These are phyloP conservation scores for Trissolcus japonicus DNA, from an alignment of 2,888 invertebrate genomes.

Conservation along the genomic window DNA sequence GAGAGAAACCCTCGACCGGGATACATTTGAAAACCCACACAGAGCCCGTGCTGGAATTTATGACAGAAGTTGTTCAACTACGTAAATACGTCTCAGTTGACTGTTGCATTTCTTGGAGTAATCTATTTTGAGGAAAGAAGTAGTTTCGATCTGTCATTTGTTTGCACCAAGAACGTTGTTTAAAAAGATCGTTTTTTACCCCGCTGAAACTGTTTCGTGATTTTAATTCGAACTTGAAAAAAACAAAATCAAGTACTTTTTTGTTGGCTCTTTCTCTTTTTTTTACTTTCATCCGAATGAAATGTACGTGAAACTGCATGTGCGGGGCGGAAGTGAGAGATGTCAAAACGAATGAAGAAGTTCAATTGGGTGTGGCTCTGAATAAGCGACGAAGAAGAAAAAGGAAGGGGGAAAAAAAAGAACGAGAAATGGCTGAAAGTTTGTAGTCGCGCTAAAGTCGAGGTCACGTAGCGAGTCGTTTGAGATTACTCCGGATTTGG, in stretches of 20 bases:
- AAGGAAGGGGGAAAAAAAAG: too few relatives aligned
- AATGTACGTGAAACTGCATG: conserved; percentile 28
- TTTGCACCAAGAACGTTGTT: conserved; percentile 4
- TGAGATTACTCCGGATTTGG: conserved; percentile 52
- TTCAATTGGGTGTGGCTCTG: conserved; percentile 53
- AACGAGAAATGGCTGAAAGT: conserved; percentile 47
- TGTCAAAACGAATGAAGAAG: conserved; percentile 48
- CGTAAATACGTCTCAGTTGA: conserved; percentile 47
- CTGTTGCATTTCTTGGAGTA: conserved; percentile 38
- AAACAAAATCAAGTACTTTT: conserved; percentile 19
- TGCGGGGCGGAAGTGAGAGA: conserved; percentile 26
- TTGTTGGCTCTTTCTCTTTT: conserved; percentile 5
- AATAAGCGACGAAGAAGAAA: conserved; percentile 46
- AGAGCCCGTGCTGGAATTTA: conserved; percentile 44
- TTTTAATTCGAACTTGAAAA: conserved; percentile 22
- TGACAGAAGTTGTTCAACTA: conserved; percentile 48
- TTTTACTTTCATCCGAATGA: conserved; percentile 12
- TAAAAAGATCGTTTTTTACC: neutral
- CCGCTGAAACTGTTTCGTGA: conserved; percentile 18
- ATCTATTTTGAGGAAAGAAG: conserved; percentile 32
- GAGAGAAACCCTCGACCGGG: conserved; percentile 8
- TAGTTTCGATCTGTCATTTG: conserved; percentile 23
- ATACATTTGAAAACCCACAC: conserved; percentile 41
- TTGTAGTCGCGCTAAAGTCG: conserved; percentile 51
- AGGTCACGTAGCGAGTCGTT: conserved; percentile 55